These are phyloP conservation scores for Saguinus imperator DNA, from an alignment of 2,113 vertebrate species.

Conservation along the genomic window DNA sequence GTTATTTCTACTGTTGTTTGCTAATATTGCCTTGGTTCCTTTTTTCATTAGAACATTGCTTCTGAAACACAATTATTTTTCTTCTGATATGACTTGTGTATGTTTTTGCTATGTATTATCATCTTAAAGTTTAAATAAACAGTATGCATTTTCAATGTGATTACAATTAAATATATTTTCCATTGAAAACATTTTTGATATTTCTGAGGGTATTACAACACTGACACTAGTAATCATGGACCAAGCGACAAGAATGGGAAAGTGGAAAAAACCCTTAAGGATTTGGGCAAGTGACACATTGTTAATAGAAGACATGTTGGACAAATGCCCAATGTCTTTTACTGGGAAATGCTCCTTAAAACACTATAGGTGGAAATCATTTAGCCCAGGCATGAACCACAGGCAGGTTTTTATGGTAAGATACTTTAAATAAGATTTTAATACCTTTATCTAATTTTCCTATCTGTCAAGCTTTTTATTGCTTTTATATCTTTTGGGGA, in stretches of 20 bases:
- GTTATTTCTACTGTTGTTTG: not conserved
- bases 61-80: not conserved
- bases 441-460: not conserved
- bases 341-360: not conserved
- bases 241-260: not conserved
- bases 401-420: not conserved
- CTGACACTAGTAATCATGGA: not conserved
- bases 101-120: not conserved
- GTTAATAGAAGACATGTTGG: not conserved
- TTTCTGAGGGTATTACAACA: not conserved
- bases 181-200: not conserved
- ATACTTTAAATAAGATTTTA: constrained; percentile 13
- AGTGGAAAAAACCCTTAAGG: not conserved
- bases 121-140: not conserved
- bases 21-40: not conserved
- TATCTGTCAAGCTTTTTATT: not conserved
- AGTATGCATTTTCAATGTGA: not conserved
- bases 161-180: not conserved
- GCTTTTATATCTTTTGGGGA: not conserved
- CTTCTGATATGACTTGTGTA: not conserved
- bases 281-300: not conserved
- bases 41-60: not conserved
- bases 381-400: not conserved
- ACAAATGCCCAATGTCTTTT: not conserved
- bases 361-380: not conserved